Evolutionary conservation across 2,888 invertebrate species (phyloP).

Genomic region (Caenorhabditis sp.): DNA sequence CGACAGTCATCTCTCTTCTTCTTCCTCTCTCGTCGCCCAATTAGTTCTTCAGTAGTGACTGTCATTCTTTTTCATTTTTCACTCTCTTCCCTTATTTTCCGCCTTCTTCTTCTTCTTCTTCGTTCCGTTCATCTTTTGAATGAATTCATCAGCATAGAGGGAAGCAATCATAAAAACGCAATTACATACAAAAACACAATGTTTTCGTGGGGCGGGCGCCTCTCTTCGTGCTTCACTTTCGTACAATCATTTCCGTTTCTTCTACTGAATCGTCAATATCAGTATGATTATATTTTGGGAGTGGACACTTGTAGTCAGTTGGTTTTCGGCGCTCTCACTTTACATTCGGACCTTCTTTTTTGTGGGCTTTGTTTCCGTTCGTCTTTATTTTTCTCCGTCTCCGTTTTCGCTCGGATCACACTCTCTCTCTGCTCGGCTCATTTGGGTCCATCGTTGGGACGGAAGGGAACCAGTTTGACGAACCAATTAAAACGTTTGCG

Average conservation of each 20-base stretch:
- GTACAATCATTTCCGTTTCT: constrained; percentile 11
- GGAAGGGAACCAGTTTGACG: constrained; percentile 4
- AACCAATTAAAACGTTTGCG: constrained; percentile 56
- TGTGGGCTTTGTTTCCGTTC: not conserved
- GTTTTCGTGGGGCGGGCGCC: constrained; percentile 21
- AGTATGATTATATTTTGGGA: constrained; percentile 30
- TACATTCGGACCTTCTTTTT: too few species aligned
- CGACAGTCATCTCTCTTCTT: constrained; percentile 17
- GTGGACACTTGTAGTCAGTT: too few species aligned
- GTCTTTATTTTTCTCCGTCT: not conserved
- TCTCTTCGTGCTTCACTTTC: not conserved
- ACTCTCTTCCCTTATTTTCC: not conserved
- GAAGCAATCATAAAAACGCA: constrained; percentile 40
- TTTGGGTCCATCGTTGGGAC: not conserved
- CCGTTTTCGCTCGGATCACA: constrained; percentile 4
- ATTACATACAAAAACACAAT: constrained; percentile 29
- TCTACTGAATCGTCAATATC: too few species aligned
- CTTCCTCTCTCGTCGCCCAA: constrained; percentile 11
- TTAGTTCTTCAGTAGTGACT: constrained; percentile 7
- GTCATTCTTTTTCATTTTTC: not conserved
- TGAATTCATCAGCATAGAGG: constrained; percentile 34
- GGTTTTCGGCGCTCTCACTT: too few species aligned
- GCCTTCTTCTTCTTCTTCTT: not conserved
- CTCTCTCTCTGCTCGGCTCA: not conserved
- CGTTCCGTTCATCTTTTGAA: not conserved